phyloP scores from a whole-genome alignment of 2,888 invertebrate genomes.

The Nomada ferruginata region DNA sequence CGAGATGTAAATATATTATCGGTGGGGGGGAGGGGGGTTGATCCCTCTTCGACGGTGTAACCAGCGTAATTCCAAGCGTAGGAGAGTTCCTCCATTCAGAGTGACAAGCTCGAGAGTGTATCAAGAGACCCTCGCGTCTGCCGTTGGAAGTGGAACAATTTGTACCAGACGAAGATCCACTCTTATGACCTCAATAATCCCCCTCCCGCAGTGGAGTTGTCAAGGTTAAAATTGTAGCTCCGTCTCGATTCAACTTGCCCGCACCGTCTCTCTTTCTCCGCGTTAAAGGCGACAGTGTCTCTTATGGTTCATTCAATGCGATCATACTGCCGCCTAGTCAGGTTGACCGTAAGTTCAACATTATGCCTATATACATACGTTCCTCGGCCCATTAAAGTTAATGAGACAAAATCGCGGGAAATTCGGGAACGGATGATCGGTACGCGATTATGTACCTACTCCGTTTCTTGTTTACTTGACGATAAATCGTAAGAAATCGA shows the following conservation, averaged over 20 bases:
- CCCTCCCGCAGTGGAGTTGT: conserved; percentile 47
- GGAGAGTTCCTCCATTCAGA: conserved; percentile 29
- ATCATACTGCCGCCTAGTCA: conserved; percentile 32
- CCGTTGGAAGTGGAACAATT: conserved; percentile 60
- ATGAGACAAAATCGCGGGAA: conserved; percentile 13
- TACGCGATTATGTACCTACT: too few species aligned
- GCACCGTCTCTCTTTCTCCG: background rate
- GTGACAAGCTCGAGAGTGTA: conserved; percentile 46
- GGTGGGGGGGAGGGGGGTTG: background rate
- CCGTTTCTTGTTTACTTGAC: too few species aligned
- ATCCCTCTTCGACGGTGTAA: conserved; percentile 8
- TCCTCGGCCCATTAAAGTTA: conserved; percentile 19
- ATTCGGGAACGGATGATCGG: too few species aligned
- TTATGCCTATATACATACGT: conserved; percentile 26
- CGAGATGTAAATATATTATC: conserved; percentile 13
- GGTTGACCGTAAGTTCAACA: conserved; percentile 33
- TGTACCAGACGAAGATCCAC: conserved; percentile 65
- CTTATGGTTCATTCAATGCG: conserved; percentile 36
- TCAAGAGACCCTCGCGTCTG: conserved; percentile 45
- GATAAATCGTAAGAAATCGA: too few species aligned
- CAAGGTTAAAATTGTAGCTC: conserved; percentile 61
- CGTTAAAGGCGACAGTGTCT: background rate
- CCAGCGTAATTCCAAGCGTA: conserved; percentile 33
- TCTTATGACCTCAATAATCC: conserved; percentile 66
- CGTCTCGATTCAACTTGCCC: conserved; percentile 22